Evolutionary conservation across 1,140 invertebrate genomes (phyloP), one percentile per base, ranked within the genome.

Genomic region (Panonychus citri): DNA sequence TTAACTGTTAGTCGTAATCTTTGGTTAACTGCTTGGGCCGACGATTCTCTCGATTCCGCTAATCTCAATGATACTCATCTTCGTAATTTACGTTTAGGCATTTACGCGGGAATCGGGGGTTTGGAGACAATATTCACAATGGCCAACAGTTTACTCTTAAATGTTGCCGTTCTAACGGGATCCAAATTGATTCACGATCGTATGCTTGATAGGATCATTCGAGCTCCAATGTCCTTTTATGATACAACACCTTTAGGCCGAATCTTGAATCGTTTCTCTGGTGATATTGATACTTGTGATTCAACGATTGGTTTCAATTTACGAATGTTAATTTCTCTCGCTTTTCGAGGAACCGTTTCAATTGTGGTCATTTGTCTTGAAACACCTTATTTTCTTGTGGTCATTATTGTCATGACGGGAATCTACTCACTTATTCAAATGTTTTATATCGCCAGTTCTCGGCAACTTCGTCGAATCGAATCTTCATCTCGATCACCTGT

Each of bases 51-150:
- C 3, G 50, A 64, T 43, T 57, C 61, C 15, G 26, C 19, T 10
- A 37, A 39, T 17, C n/a, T 12, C 7, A 39, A 53, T 5, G 68
- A 80, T 65, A 76, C 69, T n/a, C 61, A 25, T 73, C 73, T 62
- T 63, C 70, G 82, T 59, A 78, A 89, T 67, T 73, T 84, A 67
- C 88, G 88, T 67, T 74, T 93, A 43, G 83, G 82, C 59, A 81
- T 90, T n/a, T 93, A 93, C 68, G 84, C 82, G 57, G 83, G 76
- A 26, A 76, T 91, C 52, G 87, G 87, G 59, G 67, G 84, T 53
- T 81, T 81, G 53, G 86, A 91, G 81, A 54, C 28, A 12, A 21
- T 60, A 17, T 17, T 17, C 60, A 28, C 40, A 26, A 37, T 12
- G 17, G 62, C 24, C 21, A 43, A 53, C 7, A 55, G 59, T 12